A percentile compares a stretch with the other conserved stretches of the same genome.
phyloP scores from a whole-genome alignment of 2,113 vertebrate species.

The Callocephalon fimbriatum region DNA sequence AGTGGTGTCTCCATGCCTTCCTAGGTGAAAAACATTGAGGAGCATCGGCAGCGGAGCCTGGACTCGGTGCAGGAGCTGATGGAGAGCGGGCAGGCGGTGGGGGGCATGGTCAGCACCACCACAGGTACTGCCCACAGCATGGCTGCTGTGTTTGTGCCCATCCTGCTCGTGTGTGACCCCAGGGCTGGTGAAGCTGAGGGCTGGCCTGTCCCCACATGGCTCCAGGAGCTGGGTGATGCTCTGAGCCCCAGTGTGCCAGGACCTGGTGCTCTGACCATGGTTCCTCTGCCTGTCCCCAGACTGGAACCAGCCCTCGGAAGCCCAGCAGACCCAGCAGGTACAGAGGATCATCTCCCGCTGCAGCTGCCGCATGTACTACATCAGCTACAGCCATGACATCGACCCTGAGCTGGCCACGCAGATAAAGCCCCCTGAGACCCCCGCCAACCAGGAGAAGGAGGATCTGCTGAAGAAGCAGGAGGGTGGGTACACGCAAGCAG shows the following conservation, averaged over 20 bases:
- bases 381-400: slow-evolving; percentile 97
- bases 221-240: background rate
- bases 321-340: slow-evolving; percentile 92
- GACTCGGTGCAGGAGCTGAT: slow-evolving; percentile 97
- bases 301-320: slow-evolving; percentile 95
- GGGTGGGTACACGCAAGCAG: slow-evolving; percentile 73
- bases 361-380: slow-evolving; percentile 98
- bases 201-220: background rate
- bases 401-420: slow-evolving; percentile 94
- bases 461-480: slow-evolving; percentile 96
- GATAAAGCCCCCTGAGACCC: slow-evolving; percentile 93
- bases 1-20: background rate
- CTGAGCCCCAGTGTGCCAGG: accelerated
- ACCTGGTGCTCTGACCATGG: background rate
- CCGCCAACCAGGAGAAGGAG: slow-evolving; percentile 91
- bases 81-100: slow-evolving; percentile 97
- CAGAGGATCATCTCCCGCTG: slow-evolving; percentile 98
- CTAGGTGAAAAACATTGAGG: slow-evolving; percentile 98
- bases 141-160: background rate
- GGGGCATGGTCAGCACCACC: slow-evolving; percentile 98
- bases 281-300: slow-evolving; percentile 72
- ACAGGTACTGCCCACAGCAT: slow-evolving; percentile 81
- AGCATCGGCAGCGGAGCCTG: slow-evolving; percentile 90
- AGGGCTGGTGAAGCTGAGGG: background rate
- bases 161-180: accelerated